Evolutionary conservation across 2,113 vertebrate species (phyloP), one percentile per base, ranked within the genome.

Genomic region (Anthoscopus minutus): DNA sequence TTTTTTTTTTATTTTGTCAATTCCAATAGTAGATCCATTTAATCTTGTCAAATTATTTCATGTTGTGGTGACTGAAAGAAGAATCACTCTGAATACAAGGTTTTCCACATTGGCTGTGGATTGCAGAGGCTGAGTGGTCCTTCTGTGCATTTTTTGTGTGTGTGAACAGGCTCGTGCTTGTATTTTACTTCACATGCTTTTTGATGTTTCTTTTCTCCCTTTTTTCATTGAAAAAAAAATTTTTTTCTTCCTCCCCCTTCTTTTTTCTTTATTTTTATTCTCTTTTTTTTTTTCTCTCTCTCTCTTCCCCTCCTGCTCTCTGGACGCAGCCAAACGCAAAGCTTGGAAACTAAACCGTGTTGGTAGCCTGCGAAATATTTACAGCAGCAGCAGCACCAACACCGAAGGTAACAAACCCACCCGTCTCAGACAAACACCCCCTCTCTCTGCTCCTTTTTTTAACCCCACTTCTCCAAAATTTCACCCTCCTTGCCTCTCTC

Each of bases 261-360:
- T 67, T 67, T 93, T 96, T 96, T 92, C 72, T 88, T 95, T 96
- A 82, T 97, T 96, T 97, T 94, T 96, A 71, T 95, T 95, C 84
- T 92, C 72, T 93, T 83, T 94, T 94, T 95, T 60, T 65, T 92
- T 94, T 38, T 72, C 4, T 42, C 37, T 65, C 38, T 50, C 66
- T 96, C 87, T 97, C 92, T 96, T 89, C 98, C 97, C 96, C 96
- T 94, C 97, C 98, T 98, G 98, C 98, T 98, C 86, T 98, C 98
- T 98, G 98, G 98, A 99, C 56, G 98, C 99, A 99, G 99, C 98
- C 98, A 99, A 99, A 97, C 98, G 98, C 98, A 99, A 97, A 98
- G 98, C 98, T 67, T 99, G 99, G 99, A 99, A 99, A 98, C 98
- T 99, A 98, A 99, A 98, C 96, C 98, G 98, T 97, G 98, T 99